A percentile compares a stretch with the other conserved stretches of the same genome.
Conservation (phyloP, 1,140 invertebrate genomes). For the Hypothenemus hampei region DNA sequence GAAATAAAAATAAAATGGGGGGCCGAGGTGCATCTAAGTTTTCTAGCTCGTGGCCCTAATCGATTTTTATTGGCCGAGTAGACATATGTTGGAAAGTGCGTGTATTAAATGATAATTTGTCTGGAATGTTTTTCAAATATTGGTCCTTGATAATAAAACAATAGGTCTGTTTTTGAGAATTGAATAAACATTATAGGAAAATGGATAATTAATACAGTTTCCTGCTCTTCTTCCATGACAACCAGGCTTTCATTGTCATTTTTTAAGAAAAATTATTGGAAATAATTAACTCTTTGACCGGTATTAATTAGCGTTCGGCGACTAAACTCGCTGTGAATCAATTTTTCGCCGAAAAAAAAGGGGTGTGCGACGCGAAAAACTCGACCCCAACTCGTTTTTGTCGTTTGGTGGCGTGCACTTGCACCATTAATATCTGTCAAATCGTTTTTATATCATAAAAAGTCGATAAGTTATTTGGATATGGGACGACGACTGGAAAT, state of each 20-base stretch:
- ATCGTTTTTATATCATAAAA: conserved; percentile 2
- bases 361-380: conserved; percentile 1
- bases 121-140: too few relatives aligned
- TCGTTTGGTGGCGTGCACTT: conserved; percentile 10
- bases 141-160: too few relatives aligned
- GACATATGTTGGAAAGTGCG: too few relatives aligned
- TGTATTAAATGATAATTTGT: too few relatives aligned
- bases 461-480: conserved; percentile 13
- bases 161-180: too few relatives aligned
- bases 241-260: too few relatives aligned
- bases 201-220: too few relatives aligned
- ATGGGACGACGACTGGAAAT: too few relatives aligned
- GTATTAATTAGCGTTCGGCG: conserved; percentile 1
- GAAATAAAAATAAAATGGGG: conserved; percentile 12
- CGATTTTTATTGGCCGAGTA: conserved; percentile 6
- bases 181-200: too few relatives aligned
- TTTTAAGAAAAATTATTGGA: neutral
- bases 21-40: too few relatives aligned
- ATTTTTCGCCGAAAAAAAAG: neutral
- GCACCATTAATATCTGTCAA: conserved; percentile 9
- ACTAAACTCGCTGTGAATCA: conserved; percentile 1
- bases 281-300: neutral
- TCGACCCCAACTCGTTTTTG: neutral
- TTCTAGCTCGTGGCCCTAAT: neutral
- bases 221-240: too few relatives aligned